phyloP scores from a whole-genome alignment of 92 coral and sea anemone genomes.

The Palythoa heliodiscus region DNA sequence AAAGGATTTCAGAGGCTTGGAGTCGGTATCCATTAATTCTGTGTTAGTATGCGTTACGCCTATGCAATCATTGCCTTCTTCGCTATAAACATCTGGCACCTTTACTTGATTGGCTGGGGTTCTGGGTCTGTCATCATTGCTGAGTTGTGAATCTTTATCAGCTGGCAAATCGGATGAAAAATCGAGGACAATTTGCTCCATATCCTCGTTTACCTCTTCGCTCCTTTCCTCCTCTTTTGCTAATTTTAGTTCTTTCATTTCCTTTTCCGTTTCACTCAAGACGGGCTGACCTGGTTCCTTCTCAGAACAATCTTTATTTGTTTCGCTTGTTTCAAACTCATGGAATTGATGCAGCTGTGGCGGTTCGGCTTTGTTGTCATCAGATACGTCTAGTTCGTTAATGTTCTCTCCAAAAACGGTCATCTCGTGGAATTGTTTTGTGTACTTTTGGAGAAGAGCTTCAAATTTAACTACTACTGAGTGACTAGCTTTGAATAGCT shows the following conservation, averaged over 20 bases:
- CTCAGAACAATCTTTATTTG: constrained; percentile 3
- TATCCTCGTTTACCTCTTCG: not conserved
- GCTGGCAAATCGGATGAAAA: not conserved
- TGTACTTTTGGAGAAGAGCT: not conserved
- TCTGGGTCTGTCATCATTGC: not conserved
- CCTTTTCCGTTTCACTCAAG: not conserved
- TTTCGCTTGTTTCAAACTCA: constrained; percentile 5
- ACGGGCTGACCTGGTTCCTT: not conserved
- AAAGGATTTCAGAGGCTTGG: not conserved
- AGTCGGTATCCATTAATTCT: not conserved
- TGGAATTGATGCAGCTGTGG: not conserved
- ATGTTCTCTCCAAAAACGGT: not conserved
- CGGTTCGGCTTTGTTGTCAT: not conserved
- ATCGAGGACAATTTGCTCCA: constrained; percentile 41
- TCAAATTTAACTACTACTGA: constrained; percentile 11
- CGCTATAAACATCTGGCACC: not conserved
- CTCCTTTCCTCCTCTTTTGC: not conserved
- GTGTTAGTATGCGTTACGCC: not conserved
- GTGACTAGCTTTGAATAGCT: constrained; percentile 59
- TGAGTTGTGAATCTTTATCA: not conserved
- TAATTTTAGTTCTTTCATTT: not conserved
- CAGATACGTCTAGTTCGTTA: not conserved
- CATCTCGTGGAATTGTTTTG: constrained; percentile 27
- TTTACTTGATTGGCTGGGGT: not conserved
- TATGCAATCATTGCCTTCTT: not conserved